Evolutionary conservation across 2,888 invertebrate genomes (phyloP).

Genomic region (Teleogryllus oceanicus): DNA sequence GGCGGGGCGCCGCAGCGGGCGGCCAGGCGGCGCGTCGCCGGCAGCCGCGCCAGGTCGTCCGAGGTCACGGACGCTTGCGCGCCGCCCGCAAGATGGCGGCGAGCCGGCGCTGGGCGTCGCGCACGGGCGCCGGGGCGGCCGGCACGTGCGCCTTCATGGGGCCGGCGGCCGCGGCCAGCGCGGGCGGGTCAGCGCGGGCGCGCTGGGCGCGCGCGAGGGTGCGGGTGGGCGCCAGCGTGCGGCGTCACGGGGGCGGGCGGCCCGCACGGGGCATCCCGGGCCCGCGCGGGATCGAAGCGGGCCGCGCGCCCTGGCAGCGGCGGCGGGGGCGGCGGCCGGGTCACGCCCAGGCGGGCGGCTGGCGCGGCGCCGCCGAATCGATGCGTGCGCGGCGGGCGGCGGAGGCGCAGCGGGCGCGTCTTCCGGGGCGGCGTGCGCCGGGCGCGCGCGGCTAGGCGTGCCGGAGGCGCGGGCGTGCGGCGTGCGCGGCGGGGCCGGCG

Average conservation of each 20-base stretch:
- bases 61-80: constrained; percentile 25
- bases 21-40: background rate
- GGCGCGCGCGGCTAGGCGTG: background rate
- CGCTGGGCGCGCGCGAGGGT: constrained; percentile 11
- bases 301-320: background rate
- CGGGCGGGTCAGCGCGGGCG: background rate
- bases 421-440: background rate
- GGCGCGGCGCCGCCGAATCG: background rate
- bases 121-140: background rate
- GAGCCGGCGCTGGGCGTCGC: constrained; percentile 21
- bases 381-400: background rate
- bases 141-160: constrained; percentile 3
- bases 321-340: background rate
- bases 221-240: background rate
- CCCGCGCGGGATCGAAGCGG: background rate
- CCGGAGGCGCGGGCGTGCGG: background rate
- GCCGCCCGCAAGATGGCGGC: constrained; percentile 25
- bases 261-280: background rate
- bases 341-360: background rate
- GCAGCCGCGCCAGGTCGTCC: constrained; percentile 20
- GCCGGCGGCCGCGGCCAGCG: background rate
- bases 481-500: background rate
- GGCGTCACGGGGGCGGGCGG: background rate
- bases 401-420: background rate
- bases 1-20: background rate